Base-by-base conservation (phyloP, 1,140 invertebrate genomes). In the Telenomus remus region DNA sequence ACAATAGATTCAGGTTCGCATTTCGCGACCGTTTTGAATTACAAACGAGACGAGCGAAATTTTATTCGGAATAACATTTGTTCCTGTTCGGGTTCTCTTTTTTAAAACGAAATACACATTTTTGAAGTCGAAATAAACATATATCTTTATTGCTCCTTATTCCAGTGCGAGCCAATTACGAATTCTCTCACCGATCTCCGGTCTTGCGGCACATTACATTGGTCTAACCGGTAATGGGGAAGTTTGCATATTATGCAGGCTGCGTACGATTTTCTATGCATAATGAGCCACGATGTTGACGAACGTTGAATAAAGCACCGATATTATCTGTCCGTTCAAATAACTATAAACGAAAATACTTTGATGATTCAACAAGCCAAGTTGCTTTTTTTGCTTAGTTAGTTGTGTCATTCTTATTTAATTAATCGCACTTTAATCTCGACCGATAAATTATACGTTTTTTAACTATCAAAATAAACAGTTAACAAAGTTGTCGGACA, bases 241-340 rank as follows among this genome's bases (percentile, higher is more conserved):
- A 79, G 82, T 84, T 84, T 83, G 79, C 81, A 83, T 83, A 82
- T 83, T 84, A 84, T 84, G 83, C 83, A 84, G 83, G 82, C 80
- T 79, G 82, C 83, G 82, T 84, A 80, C 82, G 81, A 84, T 84
- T 84, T 81, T 82, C 83, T 84, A 82, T 82, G 83, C 83, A 84
- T 84, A 84, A 84, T 84, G 82, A 84, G 81, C 70, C 74, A 70
- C 81, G 82, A 78, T 74, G 82, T 84, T 80, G 83, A 78, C 77
- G 83, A 79, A 83, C 82, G 79, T 70, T 82, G 81, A 84, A 84
- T 84, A 84, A 84, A 84, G 79, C 76, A 81, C 77, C 64, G 51
- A 63, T 78, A 74, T 76, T 79, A 81, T 82, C 77, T 78, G 78
- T 79, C 76, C 64, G 72, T 77, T 74, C 63, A 27, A 65, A 61